Evolutionary conservation across 2,113 vertebrate species (phyloP).

Genomic region (Spheniscus mendiculus): DNA sequence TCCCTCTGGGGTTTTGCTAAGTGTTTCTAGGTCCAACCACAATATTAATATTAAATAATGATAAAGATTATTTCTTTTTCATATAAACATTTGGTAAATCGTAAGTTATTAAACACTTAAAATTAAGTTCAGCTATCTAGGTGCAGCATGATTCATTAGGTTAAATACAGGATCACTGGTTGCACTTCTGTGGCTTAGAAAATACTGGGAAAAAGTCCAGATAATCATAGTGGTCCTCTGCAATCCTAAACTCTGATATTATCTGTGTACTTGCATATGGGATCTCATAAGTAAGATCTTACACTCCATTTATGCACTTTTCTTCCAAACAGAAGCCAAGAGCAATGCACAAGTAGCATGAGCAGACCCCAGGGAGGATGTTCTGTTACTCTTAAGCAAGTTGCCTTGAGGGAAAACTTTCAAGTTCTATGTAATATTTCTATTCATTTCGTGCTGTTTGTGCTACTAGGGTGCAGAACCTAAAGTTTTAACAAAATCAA

Average conservation of each 20-base stretch:
- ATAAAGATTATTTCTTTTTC: neutral
- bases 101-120: neutral
- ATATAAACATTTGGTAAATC: neutral
- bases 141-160: neutral
- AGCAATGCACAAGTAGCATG: neutral
- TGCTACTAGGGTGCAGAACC: neutral
- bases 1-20: neutral
- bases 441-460: neutral
- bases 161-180: neutral
- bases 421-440: neutral
- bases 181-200: neutral
- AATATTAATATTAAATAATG: neutral
- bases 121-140: neutral
- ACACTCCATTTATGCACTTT: neutral
- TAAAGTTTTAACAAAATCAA: neutral
- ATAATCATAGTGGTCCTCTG: neutral
- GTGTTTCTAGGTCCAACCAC: neutral
- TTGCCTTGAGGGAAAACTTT: neutral
- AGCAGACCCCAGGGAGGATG: neutral
- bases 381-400: neutral
- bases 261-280: neutral
- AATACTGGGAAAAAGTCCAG: neutral
- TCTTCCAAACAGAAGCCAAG: neutral
- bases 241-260: neutral
- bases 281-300: neutral